Base-by-base conservation (phyloP, 64 coral and sea anemone species). In the Pocillopora damicornis region DNA sequence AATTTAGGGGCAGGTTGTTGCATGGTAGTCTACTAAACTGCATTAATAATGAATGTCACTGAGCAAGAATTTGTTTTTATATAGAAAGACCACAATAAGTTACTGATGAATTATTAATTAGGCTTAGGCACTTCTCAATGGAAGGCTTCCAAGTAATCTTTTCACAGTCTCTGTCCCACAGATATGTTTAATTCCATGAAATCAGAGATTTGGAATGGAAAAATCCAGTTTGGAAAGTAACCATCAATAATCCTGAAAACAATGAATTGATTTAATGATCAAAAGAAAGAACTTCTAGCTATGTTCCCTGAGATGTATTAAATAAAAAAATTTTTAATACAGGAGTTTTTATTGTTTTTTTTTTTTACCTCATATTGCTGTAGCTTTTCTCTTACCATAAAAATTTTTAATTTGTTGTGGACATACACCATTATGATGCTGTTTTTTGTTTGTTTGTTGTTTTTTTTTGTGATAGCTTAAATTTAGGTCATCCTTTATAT, bases 51-150 rank as follows among this genome's bases (percentile, higher is more conserved):
- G 58, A n/a, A 83, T 36, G 57, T 23, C 1, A 72, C 0, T 72
- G 16, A 85, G 81, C 18, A 58, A 85, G 64, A 42, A 72, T 72
- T 85, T 85, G 81, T 85, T 85, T 20, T 58, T 73, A 18, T 8
- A 18, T 72, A 37, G 72, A 72, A 85, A 85, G 38, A 15, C n/a
- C 56, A 38, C 37, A 68, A 37, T 34, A 42, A 85, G 18, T 30
- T 30, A 30, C 26, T 22, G n/a, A 17, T 83, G 18, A 67, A 83
- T 83, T 67, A 82, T 38, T 12, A 9, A 85, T 22, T 72, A 11
- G 6, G 67, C 42, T 68, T 81, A 2, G 13, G 38, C 10, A 65
- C 34, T 38, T 68, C 58, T 72, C 37, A 58, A 14, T 11, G 37
- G 18, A 85, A 73, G 13, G 20, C 42, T 42, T 60, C 58, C 59